Conservation (phyloP, 2,113 vertebrate genomes). For the Burhinus bistriatus region DNA sequence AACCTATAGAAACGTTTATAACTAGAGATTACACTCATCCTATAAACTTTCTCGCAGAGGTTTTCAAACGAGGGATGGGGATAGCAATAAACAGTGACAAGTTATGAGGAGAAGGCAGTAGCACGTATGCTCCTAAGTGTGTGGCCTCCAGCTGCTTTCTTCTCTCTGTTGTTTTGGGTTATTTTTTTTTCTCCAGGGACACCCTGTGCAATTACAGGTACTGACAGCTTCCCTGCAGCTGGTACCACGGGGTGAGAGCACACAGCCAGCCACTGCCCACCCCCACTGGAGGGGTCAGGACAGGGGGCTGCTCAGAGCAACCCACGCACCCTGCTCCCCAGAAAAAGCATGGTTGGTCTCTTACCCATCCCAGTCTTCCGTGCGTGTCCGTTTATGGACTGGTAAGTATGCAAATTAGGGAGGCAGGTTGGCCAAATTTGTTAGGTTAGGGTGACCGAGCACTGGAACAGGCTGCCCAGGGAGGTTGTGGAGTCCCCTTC, state of each 20-base stretch:
- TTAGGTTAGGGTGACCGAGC: no score
- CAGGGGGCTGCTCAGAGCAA: background rate
- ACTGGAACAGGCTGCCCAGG: no score
- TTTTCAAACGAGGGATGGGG: background rate
- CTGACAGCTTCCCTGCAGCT: background rate
- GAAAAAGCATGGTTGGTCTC: background rate
- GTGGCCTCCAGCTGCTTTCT: background rate
- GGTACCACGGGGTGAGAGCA: background rate
- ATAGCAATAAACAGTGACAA: background rate
- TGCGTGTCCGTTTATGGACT: background rate
- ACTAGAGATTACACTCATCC: background rate
- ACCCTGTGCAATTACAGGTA: background rate
- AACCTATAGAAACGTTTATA: background rate
- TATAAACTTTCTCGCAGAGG: background rate
- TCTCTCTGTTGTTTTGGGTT: background rate
- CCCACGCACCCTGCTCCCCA: rapidly evolving
- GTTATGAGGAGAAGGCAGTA: background rate
- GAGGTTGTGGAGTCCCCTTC: no score
- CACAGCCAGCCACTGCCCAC: background rate
- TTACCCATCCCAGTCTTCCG: background rate
- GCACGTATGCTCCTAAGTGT: background rate
- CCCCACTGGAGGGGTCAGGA: rapidly evolving
- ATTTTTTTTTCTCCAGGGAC: background rate
- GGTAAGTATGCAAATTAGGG: background rate
- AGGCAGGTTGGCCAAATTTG: background rate